Evolutionary conservation across 1,140 invertebrate genomes (phyloP).

Genomic region (Drosophila varians): DNA sequence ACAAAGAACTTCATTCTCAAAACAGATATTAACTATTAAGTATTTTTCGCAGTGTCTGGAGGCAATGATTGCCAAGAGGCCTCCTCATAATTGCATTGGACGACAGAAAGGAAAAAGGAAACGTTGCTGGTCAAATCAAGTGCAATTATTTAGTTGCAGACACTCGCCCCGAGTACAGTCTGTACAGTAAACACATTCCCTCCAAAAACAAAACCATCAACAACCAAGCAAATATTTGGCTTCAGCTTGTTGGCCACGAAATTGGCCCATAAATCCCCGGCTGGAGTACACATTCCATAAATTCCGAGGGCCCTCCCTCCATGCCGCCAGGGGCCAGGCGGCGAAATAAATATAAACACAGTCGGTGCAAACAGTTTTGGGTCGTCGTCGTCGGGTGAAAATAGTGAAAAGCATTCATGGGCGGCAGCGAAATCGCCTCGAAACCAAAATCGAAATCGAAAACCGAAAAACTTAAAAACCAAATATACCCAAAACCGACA

Average conservation of each 20-base stretch:
- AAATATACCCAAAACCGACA: slow-evolving; percentile 10
- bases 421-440: neutral
- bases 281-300: slow-evolving; percentile 40
- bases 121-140: slow-evolving; percentile 18
- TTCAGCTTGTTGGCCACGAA: slow-evolving; percentile 3
- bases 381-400: slow-evolving; percentile 43
- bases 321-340: neutral
- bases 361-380: slow-evolving; percentile 9
- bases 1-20: neutral
- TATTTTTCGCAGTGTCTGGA: slow-evolving; percentile 1
- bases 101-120: slow-evolving; percentile 45
- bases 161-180: neutral
- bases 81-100: slow-evolving; percentile 29
- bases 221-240: neutral
- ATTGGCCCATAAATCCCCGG: slow-evolving; percentile 15
- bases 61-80: slow-evolving; percentile 13
- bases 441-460: neutral
- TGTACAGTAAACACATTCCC: neutral
- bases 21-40: too few relatives aligned
- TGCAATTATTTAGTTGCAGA: neutral
- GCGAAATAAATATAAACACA: slow-evolving; percentile 23
- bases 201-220: neutral
- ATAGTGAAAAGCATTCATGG: slow-evolving; percentile 67
- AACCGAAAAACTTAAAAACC: neutral
- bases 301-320: too few relatives aligned